Base-by-base conservation (phyloP, 1,140 invertebrate genomes). In the Rhagoletis zephyria region DNA sequence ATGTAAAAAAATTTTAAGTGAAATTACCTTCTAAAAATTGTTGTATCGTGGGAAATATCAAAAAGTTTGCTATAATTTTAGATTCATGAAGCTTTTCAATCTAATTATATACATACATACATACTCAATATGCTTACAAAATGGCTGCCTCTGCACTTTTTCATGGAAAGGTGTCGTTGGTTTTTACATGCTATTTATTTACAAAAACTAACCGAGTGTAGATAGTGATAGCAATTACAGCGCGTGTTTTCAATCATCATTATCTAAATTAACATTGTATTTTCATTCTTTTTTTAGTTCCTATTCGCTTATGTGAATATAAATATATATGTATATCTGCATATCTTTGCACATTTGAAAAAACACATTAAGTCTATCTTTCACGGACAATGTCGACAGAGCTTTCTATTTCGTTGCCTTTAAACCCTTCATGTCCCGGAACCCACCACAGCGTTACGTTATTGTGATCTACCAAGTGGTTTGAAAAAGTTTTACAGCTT, bases 81-180 rank as follows among this genome's bases (percentile, higher is more conserved):
- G 2, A 67, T 67, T 67, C 4, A 67, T 40, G 48, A 51, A 16
- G 45, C 4, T 45, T 60, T 7, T 60, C 12, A 60, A 60, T 12
- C 6, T 7, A 30, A 30, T 30, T 30, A 30, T 30, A 30, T 30
- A 1, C 30, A 30, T 30, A 30, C 30, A 48, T 1, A 1, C 45
- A 74, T 48, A 74, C 16, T 74, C 30, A 67, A 63, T 63, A 51
- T 16, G 45, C 12, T 74, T n/a, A 74, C 42, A 74, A 74, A 74
- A 74, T 74, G 70, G 70, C 70, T 42, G 40, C 5, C 10, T 48
- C 45, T 14, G 5, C 16, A 74, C 14, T 12, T 74, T 12, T 45
- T 45, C 42, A 74, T 14, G 16, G 42, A 48, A 48, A 74, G 48
- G 70, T 74, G 70, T 14, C n/a, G 12, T 63, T 14, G 4, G 9